Evolutionary conservation across 2,113 vertebrate genomes (phyloP).

Genomic region (Neogobius melanostomus): DNA sequence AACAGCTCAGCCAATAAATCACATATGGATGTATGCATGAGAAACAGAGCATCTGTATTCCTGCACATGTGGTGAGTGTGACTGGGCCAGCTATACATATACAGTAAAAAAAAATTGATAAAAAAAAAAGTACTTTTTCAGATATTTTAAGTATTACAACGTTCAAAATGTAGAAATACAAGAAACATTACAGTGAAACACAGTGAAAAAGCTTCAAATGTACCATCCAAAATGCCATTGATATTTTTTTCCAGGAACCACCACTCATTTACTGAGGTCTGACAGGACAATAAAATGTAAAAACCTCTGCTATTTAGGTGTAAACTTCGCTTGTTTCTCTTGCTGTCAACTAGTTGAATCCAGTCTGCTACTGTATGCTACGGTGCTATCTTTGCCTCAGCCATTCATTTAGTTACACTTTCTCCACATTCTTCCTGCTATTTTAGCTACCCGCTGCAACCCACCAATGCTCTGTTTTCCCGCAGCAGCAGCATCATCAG

Average conservation of each 20-base stretch:
- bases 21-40: constrained; percentile 53
- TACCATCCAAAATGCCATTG: not conserved
- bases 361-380: too few species aligned
- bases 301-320: too few species aligned
- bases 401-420: too few species aligned
- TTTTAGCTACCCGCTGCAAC: too few species aligned
- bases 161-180: not conserved
- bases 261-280: not conserved
- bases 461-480: too few species aligned
- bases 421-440: too few species aligned
- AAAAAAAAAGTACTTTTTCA: not conserved
- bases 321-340: too few species aligned
- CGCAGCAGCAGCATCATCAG: too few species aligned
- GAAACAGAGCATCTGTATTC: constrained; percentile 36
- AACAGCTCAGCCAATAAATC: constrained; percentile 72
- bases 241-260: too few species aligned
- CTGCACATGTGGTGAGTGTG: constrained; percentile 4
- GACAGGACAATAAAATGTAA: too few species aligned
- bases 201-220: not conserved
- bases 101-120: not conserved
- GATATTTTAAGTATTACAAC: not conserved
- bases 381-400: too few species aligned
- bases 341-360: too few species aligned
- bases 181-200: not conserved
- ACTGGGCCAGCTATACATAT: not conserved